Conservation (phyloP, 1,140 invertebrate species). For the Archegozetes longisetosus region DNA sequence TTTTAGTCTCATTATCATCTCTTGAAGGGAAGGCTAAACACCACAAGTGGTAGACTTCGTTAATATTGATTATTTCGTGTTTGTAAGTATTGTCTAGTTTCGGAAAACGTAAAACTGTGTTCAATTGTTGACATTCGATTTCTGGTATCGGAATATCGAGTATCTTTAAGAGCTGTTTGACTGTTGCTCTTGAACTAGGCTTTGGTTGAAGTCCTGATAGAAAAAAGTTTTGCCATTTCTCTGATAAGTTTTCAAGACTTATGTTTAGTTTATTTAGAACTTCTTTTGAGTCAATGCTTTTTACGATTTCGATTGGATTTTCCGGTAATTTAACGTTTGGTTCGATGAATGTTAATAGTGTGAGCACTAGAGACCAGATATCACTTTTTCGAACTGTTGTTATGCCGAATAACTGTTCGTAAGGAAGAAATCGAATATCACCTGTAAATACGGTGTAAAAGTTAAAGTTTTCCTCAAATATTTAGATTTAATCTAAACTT, state of each 20-base stretch:
- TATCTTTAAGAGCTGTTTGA: conserved; percentile 11
- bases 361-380: conserved; percentile 77
- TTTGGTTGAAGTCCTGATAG: conserved; percentile 2
- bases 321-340: conserved; percentile 10
- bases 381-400: conserved; percentile 48
- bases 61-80: conserved; percentile 7
- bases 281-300: conserved; percentile 8
- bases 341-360: conserved; percentile 58
- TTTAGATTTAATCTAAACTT: neutral
- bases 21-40: conserved; percentile 12
- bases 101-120: neutral
- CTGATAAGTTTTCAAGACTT: neutral
- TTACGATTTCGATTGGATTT: conserved; percentile 11
- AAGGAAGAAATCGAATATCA: conserved; percentile 13
- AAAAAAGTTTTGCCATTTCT: conserved; percentile 12
- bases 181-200: neutral
- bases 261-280: conserved; percentile 11
- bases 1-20: conserved; percentile 3
- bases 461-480: neutral
- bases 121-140: conserved; percentile 6
- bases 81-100: neutral
- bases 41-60: conserved; percentile 20
- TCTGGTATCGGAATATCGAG: conserved; percentile 3
- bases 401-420: conserved; percentile 10
- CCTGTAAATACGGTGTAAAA: neutral